Evolutionary conservation across 2,888 invertebrate genomes (phyloP).

Genomic region (Spilarctia lutea): DNA sequence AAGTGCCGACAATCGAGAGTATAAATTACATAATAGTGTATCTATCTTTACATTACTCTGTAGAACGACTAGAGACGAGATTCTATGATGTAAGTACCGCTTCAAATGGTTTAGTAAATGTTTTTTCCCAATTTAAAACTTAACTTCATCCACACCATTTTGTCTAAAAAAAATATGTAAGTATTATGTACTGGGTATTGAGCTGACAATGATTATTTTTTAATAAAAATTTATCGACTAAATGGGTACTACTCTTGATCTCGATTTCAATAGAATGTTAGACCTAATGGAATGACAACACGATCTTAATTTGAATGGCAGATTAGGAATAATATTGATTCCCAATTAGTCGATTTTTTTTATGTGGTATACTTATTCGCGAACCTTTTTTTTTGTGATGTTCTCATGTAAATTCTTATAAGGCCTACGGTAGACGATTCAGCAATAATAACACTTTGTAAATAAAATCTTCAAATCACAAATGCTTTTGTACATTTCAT

Average conservation of each 20-base stretch:
- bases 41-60: not conserved
- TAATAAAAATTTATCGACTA: not conserved
- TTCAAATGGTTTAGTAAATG: not conserved
- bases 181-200: not conserved
- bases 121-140: not conserved
- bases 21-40: too few species aligned
- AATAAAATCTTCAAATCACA: constrained; percentile 56
- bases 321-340: not conserved
- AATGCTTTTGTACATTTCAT: constrained; percentile 43
- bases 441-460: constrained; percentile 64
- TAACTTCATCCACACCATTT: not conserved
- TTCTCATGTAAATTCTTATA: constrained; percentile 44
- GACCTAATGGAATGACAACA: not conserved
- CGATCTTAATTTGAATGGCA: constrained; percentile 16
- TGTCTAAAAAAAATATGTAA: too few species aligned
- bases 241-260: not conserved
- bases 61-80: not conserved
- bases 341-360: constrained; percentile 22
- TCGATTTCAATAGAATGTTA: not conserved
- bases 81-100: not conserved
- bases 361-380: constrained; percentile 20
- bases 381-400: constrained; percentile 26
- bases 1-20: too few species aligned
- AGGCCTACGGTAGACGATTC: constrained; percentile 63
- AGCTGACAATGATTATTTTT: not conserved